phyloP scores from a whole-genome alignment of 2,113 vertebrate genomes.

The Gymnarchus niloticus region DNA sequence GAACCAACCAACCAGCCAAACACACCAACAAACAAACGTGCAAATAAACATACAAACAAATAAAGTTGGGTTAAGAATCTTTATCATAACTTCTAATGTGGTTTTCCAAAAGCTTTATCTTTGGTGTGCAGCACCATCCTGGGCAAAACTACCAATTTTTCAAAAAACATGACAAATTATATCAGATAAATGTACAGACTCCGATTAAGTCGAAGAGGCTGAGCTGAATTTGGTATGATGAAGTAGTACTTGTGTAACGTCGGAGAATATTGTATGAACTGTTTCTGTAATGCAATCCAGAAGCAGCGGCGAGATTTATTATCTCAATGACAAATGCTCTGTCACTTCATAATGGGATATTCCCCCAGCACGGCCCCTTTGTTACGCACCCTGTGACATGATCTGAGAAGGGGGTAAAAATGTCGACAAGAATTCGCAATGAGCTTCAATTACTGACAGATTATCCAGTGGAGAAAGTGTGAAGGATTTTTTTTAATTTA shows the following conservation, averaged over 20 bases:
- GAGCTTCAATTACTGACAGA: conserved; percentile 95
- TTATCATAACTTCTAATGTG: neutral
- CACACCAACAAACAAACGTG: no score
- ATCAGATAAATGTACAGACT: conserved; percentile 19
- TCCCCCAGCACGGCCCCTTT: conserved; percentile 77
- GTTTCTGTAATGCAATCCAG: conserved; percentile 16
- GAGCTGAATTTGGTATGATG: conserved; percentile 2
- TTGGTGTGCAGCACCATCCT: conserved; percentile 9
- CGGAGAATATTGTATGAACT: conserved; percentile 8
- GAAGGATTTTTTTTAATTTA: neutral
- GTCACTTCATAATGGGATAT: conserved; percentile 76
- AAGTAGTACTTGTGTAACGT: conserved; percentile 11
- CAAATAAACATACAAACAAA: neutral
- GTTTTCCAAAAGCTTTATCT: conserved; percentile 13
- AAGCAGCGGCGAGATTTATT: conserved; percentile 78
- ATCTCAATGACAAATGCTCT: conserved; percentile 91
- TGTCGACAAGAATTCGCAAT: conserved; percentile 90
- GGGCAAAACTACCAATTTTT: neutral
- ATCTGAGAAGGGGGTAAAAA: conserved; percentile 71
- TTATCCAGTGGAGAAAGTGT: conserved; percentile 54
- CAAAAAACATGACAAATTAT: conserved; percentile 22
- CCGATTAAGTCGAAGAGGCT: conserved; percentile 8
- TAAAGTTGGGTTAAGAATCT: conserved; percentile 13
- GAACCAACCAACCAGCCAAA: conserved; percentile 8
- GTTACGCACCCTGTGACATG: conserved; percentile 84